Percentiles rank a stretch among this genome's conserved stretches.
Conservation (phyloP, 2,113 vertebrate species). For the Plestiodon gilberti region DNA sequence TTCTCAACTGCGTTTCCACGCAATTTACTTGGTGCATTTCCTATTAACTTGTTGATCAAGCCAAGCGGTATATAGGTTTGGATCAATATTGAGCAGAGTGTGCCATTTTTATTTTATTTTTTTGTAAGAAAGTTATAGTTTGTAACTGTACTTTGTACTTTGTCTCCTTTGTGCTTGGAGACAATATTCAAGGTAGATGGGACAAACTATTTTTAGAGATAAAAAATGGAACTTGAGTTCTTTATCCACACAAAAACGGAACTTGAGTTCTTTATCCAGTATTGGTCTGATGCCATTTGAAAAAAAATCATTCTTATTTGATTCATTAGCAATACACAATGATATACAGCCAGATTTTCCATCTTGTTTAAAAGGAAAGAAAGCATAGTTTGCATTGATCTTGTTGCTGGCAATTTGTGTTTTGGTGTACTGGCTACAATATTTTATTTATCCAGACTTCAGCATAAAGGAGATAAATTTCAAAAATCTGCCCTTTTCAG, state of each 20-base stretch:
- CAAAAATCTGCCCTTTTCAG: too few relatives aligned
- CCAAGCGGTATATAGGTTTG: neutral
- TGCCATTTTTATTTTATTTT: too few relatives aligned
- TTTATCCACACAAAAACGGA: neutral
- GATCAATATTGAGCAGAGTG: too few relatives aligned
- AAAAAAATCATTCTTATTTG: neutral
- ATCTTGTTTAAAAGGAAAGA: constrained; percentile 46
- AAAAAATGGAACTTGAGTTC: neutral
- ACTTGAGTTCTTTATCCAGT: neutral
- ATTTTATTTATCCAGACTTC: constrained; percentile 64
- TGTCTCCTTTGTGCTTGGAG: neutral
- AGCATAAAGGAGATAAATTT: neutral
- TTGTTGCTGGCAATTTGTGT: constrained; percentile 47
- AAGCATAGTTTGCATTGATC: constrained; percentile 8
- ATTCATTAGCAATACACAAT: constrained; percentile 40
- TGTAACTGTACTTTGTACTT: too few relatives aligned
- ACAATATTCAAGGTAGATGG: neutral
- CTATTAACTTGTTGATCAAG: neutral
- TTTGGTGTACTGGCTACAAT: constrained; percentile 44
- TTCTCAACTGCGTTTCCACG: neutral
- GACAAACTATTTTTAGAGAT: neutral
- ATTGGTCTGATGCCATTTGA: neutral
- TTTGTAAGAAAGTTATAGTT: too few relatives aligned
- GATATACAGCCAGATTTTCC: constrained; percentile 40
- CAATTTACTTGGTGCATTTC: neutral